A percentile compares a stretch with the other conserved stretches of the same genome.
These are phyloP conservation scores for Forpus xanthops DNA, from an alignment of 2,797 vertebrate genomes.

Conservation along the genomic window DNA sequence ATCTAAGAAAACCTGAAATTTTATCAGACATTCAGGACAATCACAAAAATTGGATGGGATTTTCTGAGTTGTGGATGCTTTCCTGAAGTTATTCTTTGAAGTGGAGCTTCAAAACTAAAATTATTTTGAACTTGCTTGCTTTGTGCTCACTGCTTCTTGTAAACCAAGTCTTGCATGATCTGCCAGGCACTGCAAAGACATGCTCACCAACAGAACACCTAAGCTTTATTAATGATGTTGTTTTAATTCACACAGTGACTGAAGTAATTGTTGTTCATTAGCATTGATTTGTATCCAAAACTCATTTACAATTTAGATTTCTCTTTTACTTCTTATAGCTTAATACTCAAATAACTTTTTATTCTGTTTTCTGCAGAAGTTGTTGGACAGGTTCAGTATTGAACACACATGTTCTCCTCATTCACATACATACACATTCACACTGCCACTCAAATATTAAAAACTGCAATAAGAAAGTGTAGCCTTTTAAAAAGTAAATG, in stretches of 20 bases:
- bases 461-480: constrained; percentile 29
- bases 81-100: constrained; percentile 82
- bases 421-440: background rate
- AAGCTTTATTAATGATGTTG: constrained; percentile 60
- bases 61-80: constrained; percentile 72
- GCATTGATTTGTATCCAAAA: constrained; percentile 57
- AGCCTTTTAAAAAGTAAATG: constrained; percentile 50
- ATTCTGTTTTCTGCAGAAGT: constrained; percentile 16
- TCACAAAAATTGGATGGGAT: constrained; percentile 79
- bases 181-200: constrained; percentile 36
- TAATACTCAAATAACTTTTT: constrained; percentile 26
- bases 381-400: background rate
- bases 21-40: constrained; percentile 78
- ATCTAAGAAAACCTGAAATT: constrained; percentile 73
- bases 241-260: constrained; percentile 66
- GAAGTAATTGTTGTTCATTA: constrained; percentile 71
- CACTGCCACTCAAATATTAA: constrained; percentile 23
- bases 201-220: constrained; percentile 44
- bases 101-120: constrained; percentile 69
- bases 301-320: constrained; percentile 69
- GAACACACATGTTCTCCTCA: background rate
- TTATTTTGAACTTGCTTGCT: constrained; percentile 42
- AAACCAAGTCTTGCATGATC: constrained; percentile 41
- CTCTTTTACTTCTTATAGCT: constrained; percentile 28
- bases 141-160: constrained; percentile 33